phyloP scores from a whole-genome alignment of 2,113 vertebrate species.

The Limanda limanda region DNA sequence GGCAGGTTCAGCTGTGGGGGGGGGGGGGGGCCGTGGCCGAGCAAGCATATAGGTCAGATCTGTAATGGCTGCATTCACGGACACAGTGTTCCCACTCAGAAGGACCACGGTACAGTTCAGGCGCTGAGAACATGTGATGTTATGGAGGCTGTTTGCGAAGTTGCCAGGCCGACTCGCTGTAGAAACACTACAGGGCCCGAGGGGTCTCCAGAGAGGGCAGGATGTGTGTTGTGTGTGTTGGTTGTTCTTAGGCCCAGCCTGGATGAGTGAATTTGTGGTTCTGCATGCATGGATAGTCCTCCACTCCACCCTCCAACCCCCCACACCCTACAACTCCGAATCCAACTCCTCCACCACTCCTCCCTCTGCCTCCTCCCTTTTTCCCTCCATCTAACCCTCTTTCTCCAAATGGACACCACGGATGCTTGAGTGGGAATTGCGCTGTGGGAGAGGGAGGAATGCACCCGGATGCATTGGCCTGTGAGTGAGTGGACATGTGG shows the following conservation, averaged over 20 bases:
- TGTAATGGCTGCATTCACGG: constrained; percentile 34
- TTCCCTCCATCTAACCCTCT: constrained; percentile 59
- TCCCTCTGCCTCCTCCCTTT: constrained; percentile 2
- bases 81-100: constrained; percentile 51
- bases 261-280: constrained; percentile 67
- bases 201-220: constrained; percentile 64
- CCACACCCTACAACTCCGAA: background rate
- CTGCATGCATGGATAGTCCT: constrained; percentile 76
- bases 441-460: constrained; percentile 57
- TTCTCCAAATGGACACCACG: constrained; percentile 70
- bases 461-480: constrained; percentile 64
- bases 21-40: constrained; percentile 7
- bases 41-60: constrained; percentile 45
- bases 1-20: constrained; percentile 23
- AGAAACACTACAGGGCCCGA: constrained; percentile 64
- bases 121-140: constrained; percentile 54
- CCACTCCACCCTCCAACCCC: background rate
- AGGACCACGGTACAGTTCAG: constrained; percentile 32
- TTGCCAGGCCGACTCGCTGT: constrained; percentile 60
- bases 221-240: constrained; percentile 38
- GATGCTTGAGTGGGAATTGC: constrained; percentile 76
- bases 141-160: constrained; percentile 68
- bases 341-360: constrained; percentile 33
- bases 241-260: constrained; percentile 59
- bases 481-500: constrained; percentile 78